Evolutionary conservation across 2,888 invertebrate species (phyloP), one percentile per base, ranked within the genome.

Genomic region (Xanthorhoe spadicearia): DNA sequence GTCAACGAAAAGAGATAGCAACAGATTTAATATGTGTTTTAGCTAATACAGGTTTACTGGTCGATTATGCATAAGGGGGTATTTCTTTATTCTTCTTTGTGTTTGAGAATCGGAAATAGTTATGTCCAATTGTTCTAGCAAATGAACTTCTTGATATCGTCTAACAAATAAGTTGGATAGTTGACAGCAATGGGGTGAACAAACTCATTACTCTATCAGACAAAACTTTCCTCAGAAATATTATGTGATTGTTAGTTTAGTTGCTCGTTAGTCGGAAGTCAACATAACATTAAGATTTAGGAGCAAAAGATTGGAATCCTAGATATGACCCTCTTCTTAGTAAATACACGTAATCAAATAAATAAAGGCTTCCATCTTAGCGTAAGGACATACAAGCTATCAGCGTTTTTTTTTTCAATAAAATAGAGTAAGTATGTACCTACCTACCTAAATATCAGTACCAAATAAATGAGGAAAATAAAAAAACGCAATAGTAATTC

Each of bases 201-300:
- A 63, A 67, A 63, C 66, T 60, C 66, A 63, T 67, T 56, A 60
- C 35, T 56, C 23, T 63, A 60, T 63, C 66, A 56, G 63, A 52
- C 62, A 56, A 54, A 68, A 68, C 58, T 64, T 64, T 61, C 61
- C 64, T 68, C 28, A 50, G 50, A 64, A 60, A 65, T 50, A 59
- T 52, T 68, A 61, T 58, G 54, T 53, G 66, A 57, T 57, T 54
- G 48, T 60, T 59, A 43, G 55, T 66, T 66, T 54, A 62, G 62
- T 67, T 63, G 50, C 43, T 62, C 66, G 62, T 62, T 66, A 65
- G 58, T 58, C n/a, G 38, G n/a, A 46, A 64, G 54, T 66, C 58
- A 66, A 58, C 61, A 61, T 17, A 59, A 54, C 32, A 54, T 57
- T 49, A 64, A 15, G 53, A 56, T 46, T 60, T 63, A 52, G 48